Percentiles rank a stretch among this genome's conserved stretches.
phyloP scores from a whole-genome alignment of 64 coral and sea anemone genomes.

The Catalaphyllia jardinei region DNA sequence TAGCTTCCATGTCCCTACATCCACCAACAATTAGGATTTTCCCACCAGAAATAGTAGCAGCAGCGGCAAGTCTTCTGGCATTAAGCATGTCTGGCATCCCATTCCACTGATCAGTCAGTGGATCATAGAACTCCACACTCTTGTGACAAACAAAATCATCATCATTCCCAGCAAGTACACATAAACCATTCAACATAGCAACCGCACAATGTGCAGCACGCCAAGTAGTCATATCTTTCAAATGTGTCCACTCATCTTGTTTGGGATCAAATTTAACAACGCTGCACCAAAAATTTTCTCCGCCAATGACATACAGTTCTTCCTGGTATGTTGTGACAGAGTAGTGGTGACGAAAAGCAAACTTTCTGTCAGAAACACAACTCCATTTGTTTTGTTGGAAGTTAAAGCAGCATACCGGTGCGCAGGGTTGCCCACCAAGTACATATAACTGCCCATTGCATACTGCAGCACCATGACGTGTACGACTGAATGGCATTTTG shows the following conservation, averaged over 20 bases:
- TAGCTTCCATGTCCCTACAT: background rate
- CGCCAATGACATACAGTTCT: slow-evolving; percentile 31
- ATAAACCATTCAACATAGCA: background rate
- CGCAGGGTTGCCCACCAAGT: background rate
- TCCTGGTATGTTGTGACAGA: background rate
- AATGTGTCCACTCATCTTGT: background rate
- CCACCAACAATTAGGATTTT: slow-evolving; percentile 38
- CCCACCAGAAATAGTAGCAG: background rate
- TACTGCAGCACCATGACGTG: slow-evolving; percentile 37
- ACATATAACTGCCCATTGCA: slow-evolving; percentile 27
- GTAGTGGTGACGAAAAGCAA: background rate
- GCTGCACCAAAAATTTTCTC: background rate
- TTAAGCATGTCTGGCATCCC: background rate
- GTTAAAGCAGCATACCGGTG: background rate
- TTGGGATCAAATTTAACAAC: background rate
- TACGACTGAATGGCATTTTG: background rate
- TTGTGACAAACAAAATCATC: background rate
- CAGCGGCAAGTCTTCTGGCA: slow-evolving; percentile 8
- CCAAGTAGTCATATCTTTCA: slow-evolving; percentile 6
- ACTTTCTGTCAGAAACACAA: too few species aligned
- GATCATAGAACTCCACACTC: slow-evolving; percentile 2
- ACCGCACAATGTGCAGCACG: slow-evolving; percentile 27
- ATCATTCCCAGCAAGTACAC: slow-evolving; percentile 5
- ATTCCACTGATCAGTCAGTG: slow-evolving; percentile 3
- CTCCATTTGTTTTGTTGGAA: background rate